These are phyloP conservation scores for Ctenosaura bakeri DNA, from an alignment of 2,797 vertebrate genomes.

Conservation along the genomic window DNA sequence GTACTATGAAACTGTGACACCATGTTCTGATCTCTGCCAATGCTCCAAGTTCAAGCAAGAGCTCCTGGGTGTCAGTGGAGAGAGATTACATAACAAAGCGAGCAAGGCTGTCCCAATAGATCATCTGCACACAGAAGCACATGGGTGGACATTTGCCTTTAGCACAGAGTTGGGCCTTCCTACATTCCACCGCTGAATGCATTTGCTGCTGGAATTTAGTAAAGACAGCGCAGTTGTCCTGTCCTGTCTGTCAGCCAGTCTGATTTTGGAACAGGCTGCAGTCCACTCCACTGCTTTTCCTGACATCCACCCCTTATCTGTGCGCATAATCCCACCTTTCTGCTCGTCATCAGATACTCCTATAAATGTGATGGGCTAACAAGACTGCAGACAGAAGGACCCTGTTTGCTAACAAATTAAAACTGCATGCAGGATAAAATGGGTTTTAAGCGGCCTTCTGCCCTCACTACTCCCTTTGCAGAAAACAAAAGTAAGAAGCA, in stretches of 20 bases:
- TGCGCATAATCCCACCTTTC: neutral
- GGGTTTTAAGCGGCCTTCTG: neutral
- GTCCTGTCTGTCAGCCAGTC: neutral
- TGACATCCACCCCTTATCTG: neutral
- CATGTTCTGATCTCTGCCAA: neutral
- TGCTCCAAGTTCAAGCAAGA: neutral
- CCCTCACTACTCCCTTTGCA: no score
- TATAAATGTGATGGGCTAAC: neutral
- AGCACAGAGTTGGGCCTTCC: neutral
- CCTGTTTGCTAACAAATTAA: neutral
- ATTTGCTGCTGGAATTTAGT: neutral
- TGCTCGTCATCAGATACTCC: neutral
- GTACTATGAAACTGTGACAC: neutral
- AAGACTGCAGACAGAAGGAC: neutral
- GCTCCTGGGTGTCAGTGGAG: neutral
- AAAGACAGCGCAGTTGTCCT: neutral
- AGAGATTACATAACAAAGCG: slow-evolving; percentile 27
- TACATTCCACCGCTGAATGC: neutral
- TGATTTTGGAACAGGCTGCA: no score
- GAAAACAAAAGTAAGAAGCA: neutral
- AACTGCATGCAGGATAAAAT: neutral
- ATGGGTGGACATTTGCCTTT: slow-evolving; percentile 18
- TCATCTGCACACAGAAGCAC: slow-evolving; percentile 11
- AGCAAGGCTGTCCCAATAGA: slow-evolving; percentile 23
- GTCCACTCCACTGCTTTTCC: neutral